Conservation (phyloP, 2,797 vertebrate genomes). For the Antennarius maculatus region DNA sequence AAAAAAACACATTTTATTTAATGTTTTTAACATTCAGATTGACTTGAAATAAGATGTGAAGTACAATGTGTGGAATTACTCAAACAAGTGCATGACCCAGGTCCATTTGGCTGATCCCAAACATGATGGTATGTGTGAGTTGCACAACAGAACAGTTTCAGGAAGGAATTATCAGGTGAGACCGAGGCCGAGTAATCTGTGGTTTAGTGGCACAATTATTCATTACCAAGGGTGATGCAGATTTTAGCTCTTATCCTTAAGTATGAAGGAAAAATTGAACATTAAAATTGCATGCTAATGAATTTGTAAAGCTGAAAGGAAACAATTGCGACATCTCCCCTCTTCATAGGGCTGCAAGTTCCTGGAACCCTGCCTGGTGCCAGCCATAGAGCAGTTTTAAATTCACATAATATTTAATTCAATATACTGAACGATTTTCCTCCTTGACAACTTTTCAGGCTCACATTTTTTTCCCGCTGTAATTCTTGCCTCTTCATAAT, state of each 20-base stretch:
- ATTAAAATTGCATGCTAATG: constrained; percentile 46
- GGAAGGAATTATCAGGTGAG: constrained; percentile 62
- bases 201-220: constrained; percentile 34
- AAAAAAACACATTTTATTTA: neutral
- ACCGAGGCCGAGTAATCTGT: constrained; percentile 45
- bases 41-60: constrained; percentile 24
- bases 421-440: neutral
- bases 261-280: constrained; percentile 30
- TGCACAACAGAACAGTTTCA: constrained; percentile 51
- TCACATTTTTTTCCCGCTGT: neutral
- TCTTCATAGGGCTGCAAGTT: neutral
- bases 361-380: neutral
- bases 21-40: constrained; percentile 2
- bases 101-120: constrained; percentile 47
- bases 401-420: neutral
- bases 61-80: constrained; percentile 16
- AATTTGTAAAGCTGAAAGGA: constrained; percentile 61
- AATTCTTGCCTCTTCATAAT: constrained; percentile 44
- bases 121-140: constrained; percentile 46
- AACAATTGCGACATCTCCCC: constrained; percentile 57
- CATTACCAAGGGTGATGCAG: constrained; percentile 29
- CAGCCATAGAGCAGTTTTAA: neutral
- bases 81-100: constrained; percentile 39
- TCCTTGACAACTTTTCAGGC: neutral
- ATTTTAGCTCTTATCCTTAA: constrained; percentile 27